Evolutionary conservation across 2,888 invertebrate genomes (phyloP), one percentile per base, ranked within the genome.

Genomic region (Pherbina coryleti): DNA sequence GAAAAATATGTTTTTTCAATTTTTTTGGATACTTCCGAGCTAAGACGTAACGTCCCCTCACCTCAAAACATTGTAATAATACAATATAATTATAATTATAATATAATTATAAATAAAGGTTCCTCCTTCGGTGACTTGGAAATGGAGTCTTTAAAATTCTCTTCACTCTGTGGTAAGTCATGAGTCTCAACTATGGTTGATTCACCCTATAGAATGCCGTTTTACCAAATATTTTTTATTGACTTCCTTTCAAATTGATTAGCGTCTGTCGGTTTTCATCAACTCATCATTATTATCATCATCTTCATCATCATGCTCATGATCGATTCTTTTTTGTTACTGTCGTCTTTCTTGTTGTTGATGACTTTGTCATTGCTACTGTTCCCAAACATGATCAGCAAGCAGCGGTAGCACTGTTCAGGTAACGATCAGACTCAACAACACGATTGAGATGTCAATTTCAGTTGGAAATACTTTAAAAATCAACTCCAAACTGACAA

Each of bases 361-460:
- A 66, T 51, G 76, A 70, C 66, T 51, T 70, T 79, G 76, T 77
- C 25, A 57, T 67, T 31, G 55, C n/a, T 31, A 22, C 34, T 55
- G 55, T 31, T 17, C 31, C 34, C 57, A 19, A 17, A 34, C 37
- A 11, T 51, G 49, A 22, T 14, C 49, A 9, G 1, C 66, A 17
- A 31, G 3, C 17, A 67, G 14, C 51, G 44, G 51, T 7, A 28
- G 11, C 19, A 17, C 25, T 31, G 51, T 70, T 53, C n/a, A n/a
- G 62, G 19, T 53, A 60, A 64, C 67, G 67, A 67, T 67, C 75
- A 62, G 37, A 34, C 44, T 44, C 44, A 44, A 44, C 44, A 44
- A 44, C 44, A 74, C 70, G 79, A 86, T 79, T 80, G 82, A 86
- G 85, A 86, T 85, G 86, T 86, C 86, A 80, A 79, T 79, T 80